Evolutionary conservation across 2,797 vertebrate genomes (phyloP).

Genomic region (Discoglossus pictus): DNA sequence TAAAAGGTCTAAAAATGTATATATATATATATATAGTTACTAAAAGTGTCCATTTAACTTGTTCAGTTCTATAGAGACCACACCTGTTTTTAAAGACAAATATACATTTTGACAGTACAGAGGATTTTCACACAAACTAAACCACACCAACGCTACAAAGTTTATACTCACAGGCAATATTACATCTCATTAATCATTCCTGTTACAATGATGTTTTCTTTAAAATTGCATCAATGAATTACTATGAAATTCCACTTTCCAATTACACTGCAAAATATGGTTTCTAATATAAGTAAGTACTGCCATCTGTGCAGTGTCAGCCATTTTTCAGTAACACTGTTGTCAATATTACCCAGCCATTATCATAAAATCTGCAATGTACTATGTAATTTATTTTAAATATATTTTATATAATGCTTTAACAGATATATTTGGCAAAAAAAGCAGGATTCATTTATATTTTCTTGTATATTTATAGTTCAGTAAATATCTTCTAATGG

Average conservation of each 20-base stretch:
- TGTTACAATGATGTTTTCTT: background rate
- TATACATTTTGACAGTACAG: background rate
- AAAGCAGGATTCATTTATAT: too few relatives aligned
- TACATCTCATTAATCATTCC: conserved; percentile 8
- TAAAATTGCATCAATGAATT: conserved; percentile 11
- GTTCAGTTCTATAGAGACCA: too few relatives aligned
- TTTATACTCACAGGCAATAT: background rate
- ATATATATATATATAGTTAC: too few relatives aligned
- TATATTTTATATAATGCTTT: too few relatives aligned
- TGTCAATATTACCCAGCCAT: background rate
- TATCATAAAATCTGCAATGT: background rate
- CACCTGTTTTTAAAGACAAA: background rate
- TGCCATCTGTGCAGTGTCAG: background rate
- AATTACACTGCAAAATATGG: conserved; percentile 7
- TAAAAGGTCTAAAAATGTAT: too few relatives aligned
- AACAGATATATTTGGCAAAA: too few relatives aligned
- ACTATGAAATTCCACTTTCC: conserved; percentile 2
- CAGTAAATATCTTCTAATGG: too few relatives aligned
- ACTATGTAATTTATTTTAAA: too few relatives aligned
- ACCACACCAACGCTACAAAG: conserved; percentile 14
- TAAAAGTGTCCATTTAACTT: too few relatives aligned
- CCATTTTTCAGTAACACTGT: conserved; percentile 4
- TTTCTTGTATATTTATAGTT: too few relatives aligned
- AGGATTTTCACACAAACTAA: background rate
- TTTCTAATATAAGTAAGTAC: background rate